Conservation (phyloP, 2,113 vertebrate species). For the Cavia aperea region DNA sequence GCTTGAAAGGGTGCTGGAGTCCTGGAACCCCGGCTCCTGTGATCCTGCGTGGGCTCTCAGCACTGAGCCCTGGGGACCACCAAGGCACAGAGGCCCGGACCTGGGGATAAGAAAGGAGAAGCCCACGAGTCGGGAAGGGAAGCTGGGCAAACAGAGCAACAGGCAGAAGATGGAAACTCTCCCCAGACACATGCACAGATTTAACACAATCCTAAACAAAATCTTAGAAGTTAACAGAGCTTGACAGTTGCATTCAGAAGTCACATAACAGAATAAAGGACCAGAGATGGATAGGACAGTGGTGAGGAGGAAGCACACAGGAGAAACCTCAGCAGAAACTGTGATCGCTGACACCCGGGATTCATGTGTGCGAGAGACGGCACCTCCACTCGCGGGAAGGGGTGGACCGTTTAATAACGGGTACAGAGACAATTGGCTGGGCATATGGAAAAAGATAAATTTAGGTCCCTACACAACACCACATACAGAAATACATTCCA, state of each 20-base stretch:
- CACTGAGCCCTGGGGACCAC: background rate
- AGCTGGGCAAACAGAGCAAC: accelerated
- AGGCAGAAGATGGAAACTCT: accelerated
- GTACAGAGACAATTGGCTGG: background rate
- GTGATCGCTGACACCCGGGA: accelerated
- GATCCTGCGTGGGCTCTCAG: accelerated
- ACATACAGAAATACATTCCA: slow-evolving; percentile 27
- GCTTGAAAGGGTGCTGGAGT: accelerated
- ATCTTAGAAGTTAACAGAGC: background rate
- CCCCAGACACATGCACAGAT: background rate
- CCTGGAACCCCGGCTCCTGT: accelerated
- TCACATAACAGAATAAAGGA: background rate
- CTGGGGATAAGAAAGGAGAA: accelerated
- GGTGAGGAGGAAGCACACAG: background rate
- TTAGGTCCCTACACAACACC: slow-evolving; percentile 30
- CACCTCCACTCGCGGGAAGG: accelerated
- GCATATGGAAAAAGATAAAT: slow-evolving; percentile 42
- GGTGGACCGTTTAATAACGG: background rate
- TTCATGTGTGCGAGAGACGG: accelerated
- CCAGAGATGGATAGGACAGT: accelerated
- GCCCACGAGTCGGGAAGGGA: accelerated
- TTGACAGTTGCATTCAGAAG: background rate
- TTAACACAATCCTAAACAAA: background rate
- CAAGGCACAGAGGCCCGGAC: background rate
- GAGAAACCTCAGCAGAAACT: background rate